Percentiles rank a stretch among this genome's conserved stretches.
Conservation (phyloP, 2,888 invertebrate genomes). For the Nemurella pictetii region DNA sequence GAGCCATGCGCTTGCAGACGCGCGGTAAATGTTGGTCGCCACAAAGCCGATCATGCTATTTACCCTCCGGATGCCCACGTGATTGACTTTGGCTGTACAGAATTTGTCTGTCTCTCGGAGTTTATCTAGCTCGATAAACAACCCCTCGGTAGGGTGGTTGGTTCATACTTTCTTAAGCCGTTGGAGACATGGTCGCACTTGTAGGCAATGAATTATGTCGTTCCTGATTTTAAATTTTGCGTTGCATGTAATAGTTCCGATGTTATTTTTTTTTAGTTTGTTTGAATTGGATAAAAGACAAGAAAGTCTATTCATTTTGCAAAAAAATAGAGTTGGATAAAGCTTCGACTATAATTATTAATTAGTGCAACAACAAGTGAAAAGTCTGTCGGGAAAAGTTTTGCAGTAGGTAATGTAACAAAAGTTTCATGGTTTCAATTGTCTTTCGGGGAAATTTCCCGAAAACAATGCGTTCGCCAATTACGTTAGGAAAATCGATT, state of each 20-base stretch:
- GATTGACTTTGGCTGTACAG: slow-evolving; percentile 19
- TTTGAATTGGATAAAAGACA: no score
- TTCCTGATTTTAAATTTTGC: not conserved
- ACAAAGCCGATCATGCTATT: not conserved
- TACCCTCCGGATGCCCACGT: slow-evolving; percentile 16
- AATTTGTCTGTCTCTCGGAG: slow-evolving; percentile 15
- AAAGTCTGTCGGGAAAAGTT: not conserved
- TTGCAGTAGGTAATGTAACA: not conserved
- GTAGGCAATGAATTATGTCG: no score
- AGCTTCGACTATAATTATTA: not conserved
- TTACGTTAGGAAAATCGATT: not conserved
- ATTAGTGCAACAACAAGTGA: not conserved
- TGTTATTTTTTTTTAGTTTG: no score
- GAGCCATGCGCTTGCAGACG: not conserved
- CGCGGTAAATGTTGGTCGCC: not conserved
- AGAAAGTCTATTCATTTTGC: no score
- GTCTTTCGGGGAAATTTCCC: not conserved
- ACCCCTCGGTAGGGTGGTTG: no score
- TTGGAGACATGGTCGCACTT: no score
- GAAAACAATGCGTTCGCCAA: not conserved
- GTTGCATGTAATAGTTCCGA: not conserved
- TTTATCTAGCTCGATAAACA: not conserved
- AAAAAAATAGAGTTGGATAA: not conserved
- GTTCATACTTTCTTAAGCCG: no score
- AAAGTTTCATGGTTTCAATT: not conserved